Conservation (phyloP, 37 sponge, comb jelly and placozoan species). For the Haliclona indistincta region DNA sequence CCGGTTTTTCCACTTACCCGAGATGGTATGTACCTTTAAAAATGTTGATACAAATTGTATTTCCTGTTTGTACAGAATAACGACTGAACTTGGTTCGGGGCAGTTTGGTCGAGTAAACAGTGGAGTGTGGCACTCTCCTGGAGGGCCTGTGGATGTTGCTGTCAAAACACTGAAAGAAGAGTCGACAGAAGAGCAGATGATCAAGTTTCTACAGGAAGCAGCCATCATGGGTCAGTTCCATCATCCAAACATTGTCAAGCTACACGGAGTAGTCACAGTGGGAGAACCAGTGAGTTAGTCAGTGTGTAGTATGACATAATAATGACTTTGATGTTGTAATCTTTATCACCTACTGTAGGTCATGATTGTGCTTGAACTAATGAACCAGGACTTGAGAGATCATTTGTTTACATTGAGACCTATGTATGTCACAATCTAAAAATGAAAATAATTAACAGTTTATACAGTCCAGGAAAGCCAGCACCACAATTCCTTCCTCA, state of each 20-base stretch:
- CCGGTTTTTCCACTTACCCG: no score
- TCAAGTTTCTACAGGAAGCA: conserved; percentile 61
- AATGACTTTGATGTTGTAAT: no score
- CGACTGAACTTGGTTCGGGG: conserved; percentile 43
- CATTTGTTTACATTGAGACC: conserved; percentile 13
- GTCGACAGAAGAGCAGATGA: neutral
- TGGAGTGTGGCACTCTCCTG: conserved; percentile 15
- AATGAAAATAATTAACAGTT: no score
- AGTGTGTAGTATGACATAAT: no score
- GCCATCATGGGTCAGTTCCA: conserved; percentile 70
- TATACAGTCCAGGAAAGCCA: no score
- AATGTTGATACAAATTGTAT: no score
- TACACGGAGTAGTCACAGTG: conserved; percentile 48
- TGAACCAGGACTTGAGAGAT: no score
- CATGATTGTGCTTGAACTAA: conserved; percentile 77
- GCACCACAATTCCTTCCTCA: no score
- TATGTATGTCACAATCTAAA: no score
- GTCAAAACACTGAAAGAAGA: conserved; percentile 28
- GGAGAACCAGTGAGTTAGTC: conserved; percentile 42
- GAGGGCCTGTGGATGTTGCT: conserved; percentile 23
- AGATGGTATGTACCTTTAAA: no score
- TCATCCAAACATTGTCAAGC: conserved; percentile 46
- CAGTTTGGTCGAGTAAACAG: conserved; percentile 47
- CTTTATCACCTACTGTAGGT: no score
- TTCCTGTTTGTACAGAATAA: conserved; percentile 25